Base-by-base conservation (phyloP, 2,888 invertebrate species). In the Onchidella celtica region DNA sequence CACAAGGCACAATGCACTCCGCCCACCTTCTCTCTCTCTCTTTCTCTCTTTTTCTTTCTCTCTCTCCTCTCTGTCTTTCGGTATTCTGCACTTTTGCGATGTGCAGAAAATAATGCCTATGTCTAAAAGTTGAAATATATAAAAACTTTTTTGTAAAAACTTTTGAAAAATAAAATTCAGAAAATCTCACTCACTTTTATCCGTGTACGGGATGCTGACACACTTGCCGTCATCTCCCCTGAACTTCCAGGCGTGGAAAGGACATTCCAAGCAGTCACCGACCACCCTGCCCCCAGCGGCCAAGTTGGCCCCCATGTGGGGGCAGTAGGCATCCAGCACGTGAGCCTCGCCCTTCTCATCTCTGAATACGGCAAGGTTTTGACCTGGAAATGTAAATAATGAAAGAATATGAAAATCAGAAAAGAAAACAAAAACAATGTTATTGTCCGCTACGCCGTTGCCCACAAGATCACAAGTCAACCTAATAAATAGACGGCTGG, bases 201-300 rank as follows among this genome's bases (percentile, higher is more conserved):
- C 93, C 9, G 95, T 93, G 89, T 96, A 96, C 0, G 97, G 97
- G n/a, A 97, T 96, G 70, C 95, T 94, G 0, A 95, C 94, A 87
- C 97, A 97, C 47, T 94, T 93, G 0, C 98, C 98, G 84, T 96
- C 95, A n/a, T 93, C 92, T 0, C 96, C 96, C 3, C 95, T 94
- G 91, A 98, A 98, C 76, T 94, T 93, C 98, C 98, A 98, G 77
- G 96, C 96, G 89, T 98, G 98, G 93, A 98, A 98, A 0, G 97
- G 97, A 88, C 98, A 98, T 89, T 96, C 96, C 11, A 98, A 95
- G 88, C 97, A 97, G 89, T 96, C 95, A 0, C 96, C 96, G 21
- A 94, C 90, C 0, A 94, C 95, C 0, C 91, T 90, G 0, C 97
- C 97, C 0, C 97, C 97, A 0, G 96, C 94, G 0, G 95, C 97